Percentiles rank a stretch among this genome's conserved stretches.
Conservation (phyloP, 2,113 vertebrate genomes). For the Rhinopomastus cyanomelas region DNA sequence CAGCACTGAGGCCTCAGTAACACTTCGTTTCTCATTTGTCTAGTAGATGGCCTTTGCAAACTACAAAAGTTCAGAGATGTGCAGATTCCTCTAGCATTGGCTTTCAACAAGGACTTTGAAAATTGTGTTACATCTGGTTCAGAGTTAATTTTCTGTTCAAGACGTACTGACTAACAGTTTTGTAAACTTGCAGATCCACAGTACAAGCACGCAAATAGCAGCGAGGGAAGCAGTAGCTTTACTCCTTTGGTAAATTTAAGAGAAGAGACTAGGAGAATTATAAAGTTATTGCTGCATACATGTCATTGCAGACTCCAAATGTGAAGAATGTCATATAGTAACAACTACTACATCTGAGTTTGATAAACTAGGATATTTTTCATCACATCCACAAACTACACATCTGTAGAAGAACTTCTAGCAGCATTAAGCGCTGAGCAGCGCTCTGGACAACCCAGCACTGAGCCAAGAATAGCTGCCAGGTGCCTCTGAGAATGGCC, state of each 20-base stretch:
- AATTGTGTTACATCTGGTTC: background rate
- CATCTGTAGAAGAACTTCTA: too few species aligned
- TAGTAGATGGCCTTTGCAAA: background rate
- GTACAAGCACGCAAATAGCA: background rate
- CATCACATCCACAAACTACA: background rate
- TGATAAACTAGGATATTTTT: background rate
- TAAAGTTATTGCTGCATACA: background rate
- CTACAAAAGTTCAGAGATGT: background rate
- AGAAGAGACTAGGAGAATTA: background rate
- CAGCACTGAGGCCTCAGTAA: background rate
- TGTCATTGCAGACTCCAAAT: background rate
- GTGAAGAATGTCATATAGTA: background rate
- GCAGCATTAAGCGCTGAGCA: too few species aligned
- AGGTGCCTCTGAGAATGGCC: too few species aligned
- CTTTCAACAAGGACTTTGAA: background rate
- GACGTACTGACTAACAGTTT: fast-evolving
- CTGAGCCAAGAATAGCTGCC: too few species aligned
- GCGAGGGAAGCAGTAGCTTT: background rate
- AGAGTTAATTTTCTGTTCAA: background rate
- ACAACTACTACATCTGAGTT: background rate
- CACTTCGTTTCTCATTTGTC: background rate
- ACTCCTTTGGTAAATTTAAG: background rate
- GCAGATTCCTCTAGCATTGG: background rate
- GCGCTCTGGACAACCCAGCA: too few species aligned
- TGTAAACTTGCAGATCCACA: background rate